Conservation (phyloP, 2,113 vertebrate genomes). For the Ctenomys sociabilis region DNA sequence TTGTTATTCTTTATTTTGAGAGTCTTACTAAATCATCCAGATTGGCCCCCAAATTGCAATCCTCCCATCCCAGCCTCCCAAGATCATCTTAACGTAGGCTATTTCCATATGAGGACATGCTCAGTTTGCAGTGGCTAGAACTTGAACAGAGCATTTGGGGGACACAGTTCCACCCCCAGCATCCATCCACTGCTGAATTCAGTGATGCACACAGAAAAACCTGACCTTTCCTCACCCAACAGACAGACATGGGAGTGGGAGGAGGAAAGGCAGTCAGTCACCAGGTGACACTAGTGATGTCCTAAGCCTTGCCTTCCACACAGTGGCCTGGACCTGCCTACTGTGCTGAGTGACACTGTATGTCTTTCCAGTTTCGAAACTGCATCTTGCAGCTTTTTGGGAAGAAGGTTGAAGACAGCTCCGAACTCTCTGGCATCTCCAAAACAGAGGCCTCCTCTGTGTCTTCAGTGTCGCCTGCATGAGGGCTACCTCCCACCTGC, state of each 20-base stretch:
- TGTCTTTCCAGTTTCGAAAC: slow-evolving; percentile 88
- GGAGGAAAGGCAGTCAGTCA: not conserved
- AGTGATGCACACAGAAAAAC: not conserved
- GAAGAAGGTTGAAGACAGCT: slow-evolving; percentile 91
- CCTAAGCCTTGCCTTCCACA: not conserved
- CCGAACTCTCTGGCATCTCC: slow-evolving; percentile 90
- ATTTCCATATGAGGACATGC: not conserved
- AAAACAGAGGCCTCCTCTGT: slow-evolving; percentile 90
- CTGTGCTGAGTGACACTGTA: slow-evolving; percentile 34
- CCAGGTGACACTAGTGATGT: not conserved
- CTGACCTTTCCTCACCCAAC: not conserved
- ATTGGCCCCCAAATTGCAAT: not conserved
- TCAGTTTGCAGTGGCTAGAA: not conserved
- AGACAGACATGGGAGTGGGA: not conserved
- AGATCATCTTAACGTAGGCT: not conserved
- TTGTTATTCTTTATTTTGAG: not conserved
- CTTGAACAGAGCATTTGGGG: not conserved
- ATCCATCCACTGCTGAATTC: not conserved
- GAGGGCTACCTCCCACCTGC: slow-evolving; percentile 73
- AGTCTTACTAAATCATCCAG: not conserved
- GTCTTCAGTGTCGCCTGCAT: slow-evolving; percentile 91
- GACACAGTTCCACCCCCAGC: not conserved
- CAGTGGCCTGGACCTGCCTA: not conserved
- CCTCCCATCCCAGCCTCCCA: not conserved
- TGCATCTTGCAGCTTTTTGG: slow-evolving; percentile 94